Evolutionary conservation across 2,113 vertebrate species (phyloP), one percentile per base, ranked within the genome.

Genomic region (Argyrosomus japonicus): DNA sequence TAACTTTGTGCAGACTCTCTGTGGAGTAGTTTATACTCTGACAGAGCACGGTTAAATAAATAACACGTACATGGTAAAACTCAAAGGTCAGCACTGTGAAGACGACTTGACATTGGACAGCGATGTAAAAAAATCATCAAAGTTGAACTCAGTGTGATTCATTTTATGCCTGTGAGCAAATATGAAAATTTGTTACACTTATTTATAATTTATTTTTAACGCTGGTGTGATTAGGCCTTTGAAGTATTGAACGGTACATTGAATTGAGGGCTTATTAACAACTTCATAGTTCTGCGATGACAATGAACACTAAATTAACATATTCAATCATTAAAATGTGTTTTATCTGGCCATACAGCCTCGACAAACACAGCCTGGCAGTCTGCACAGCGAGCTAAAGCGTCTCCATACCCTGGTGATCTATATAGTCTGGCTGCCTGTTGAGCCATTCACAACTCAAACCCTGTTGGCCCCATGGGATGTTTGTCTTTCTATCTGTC

Each of bases 401-500:
- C 70, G 47, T 23, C 40, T 56, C 2, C 2, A 2, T 60, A 43
- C 23, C 12, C 48, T 6, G n/a, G 27, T 84, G 64, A 80, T 81
- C 27, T 60, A 32, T 58, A 21, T 69, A 32, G 86, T 77, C 71
- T 60, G 47, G 68, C 78, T 56, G 70, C 64, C 43, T 70, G 79
- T 72, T 75, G 58, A 65, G 3, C 70, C 87, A 83, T 84, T 85
- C 87, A 83, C 82, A 83, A 51, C 67, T 81, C 43, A 12, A 75
- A 51, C 88, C 84, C 81, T 9, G 68, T 6, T 6, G 64, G 81
- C 78, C 79, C 70, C 75, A 13, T 32, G 83, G 73, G 81, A 83
- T 74, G 87, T 89, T 91, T 92, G 73, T 85, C 70, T 90, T 87
- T 88, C 82, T 27, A 81, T 87, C 86, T 7, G 75, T 87, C 86